Evolutionary conservation across 2,888 invertebrate genomes (phyloP), one percentile per base, ranked within the genome.

Genomic region (Amblyteles armatorius): DNA sequence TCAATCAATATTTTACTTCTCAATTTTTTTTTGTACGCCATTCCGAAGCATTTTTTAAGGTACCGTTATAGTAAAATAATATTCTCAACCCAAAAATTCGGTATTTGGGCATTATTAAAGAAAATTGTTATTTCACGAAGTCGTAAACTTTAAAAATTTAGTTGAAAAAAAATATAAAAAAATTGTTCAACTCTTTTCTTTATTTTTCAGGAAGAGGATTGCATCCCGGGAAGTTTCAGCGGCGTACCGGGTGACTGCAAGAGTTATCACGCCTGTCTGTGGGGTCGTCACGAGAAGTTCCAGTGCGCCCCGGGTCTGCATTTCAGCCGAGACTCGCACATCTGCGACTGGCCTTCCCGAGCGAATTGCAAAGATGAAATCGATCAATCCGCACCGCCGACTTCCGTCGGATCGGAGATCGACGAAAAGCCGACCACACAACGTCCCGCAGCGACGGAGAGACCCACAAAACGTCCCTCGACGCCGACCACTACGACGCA

Each of bases 281-380:
- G 97, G 95, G 97, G 97, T 48, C 96, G 96, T 90, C 96, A 96
- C 82, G 96, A 97, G 91, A 95, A 96, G 22, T 96, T 96, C 89
- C 94, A 96, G 16, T 98, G 98, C 92, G 97, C 97, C 0, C 96
- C 97, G 0, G 97, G 97, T 0, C 94, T 98, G 1, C 96, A 96
- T 84, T 98, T 97, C 96, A 96, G 96, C 88, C 94, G 95, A 7
- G 94, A 96, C 6, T 94, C 94, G 5, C 95, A 95, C 16, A 96
- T 96, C 89, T 98, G 98, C 91, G 97, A 98, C 93, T 97, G 97
- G 96, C 96, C 96, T 0, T 94, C 94, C 55, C 95, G 96, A 83
- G 95, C 96, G 0, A 95, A 96, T 26, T 97, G 97, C 89, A 63
- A 92, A 2, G 90, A 90, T 9, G 33, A n/a, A 16, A 40, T 48